Conservation (phyloP, 2,113 vertebrate species). For the Oceanodroma tethys region DNA sequence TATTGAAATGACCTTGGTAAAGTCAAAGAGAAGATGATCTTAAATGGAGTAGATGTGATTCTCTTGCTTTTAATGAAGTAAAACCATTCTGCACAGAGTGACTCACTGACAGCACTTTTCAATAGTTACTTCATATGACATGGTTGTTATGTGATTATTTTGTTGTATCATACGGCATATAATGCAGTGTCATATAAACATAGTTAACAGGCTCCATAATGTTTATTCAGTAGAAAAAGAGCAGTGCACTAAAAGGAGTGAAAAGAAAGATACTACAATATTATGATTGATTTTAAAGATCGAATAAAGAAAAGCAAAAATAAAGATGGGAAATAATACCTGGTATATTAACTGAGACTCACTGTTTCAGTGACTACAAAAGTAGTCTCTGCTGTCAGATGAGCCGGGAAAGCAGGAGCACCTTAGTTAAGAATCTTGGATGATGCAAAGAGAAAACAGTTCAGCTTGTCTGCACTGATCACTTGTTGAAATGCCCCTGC, state of each 20-base stretch:
- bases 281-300: neutral
- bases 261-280: neutral
- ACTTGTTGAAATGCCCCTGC: neutral
- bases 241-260: neutral
- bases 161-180: neutral
- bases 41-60: neutral
- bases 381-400: neutral
- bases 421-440: neutral
- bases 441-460: neutral
- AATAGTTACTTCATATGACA: neutral
- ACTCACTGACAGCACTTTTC: neutral
- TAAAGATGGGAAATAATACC: neutral
- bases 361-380: neutral
- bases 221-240: neutral
- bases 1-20: neutral
- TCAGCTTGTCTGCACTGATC: neutral
- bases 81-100: neutral
- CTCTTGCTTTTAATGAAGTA: neutral
- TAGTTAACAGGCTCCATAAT: neutral
- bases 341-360: neutral
- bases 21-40: neutral
- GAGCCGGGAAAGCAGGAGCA: neutral
- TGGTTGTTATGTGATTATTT: neutral
- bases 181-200: neutral
- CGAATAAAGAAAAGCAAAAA: neutral